Evolutionary conservation across 2,113 vertebrate genomes (phyloP), one percentile per base, ranked within the genome.

Genomic region (Jaculus jaculus): DNA sequence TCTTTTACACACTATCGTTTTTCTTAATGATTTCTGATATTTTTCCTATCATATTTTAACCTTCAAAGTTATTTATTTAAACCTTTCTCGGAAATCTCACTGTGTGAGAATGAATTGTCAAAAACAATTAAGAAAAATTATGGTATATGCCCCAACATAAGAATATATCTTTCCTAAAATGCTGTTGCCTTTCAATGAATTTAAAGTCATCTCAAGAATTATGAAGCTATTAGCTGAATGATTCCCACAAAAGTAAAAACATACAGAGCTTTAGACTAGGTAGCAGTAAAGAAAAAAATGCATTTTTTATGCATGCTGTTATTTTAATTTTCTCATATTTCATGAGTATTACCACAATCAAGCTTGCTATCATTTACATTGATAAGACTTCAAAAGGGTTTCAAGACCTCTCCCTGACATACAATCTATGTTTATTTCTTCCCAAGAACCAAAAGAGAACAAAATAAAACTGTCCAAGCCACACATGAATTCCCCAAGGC

Each of bases 61-160:
- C 94, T 96, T 95, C 15, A 26, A 96, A 82, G 82, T 84, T 97
- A 97, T 96, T 97, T 97, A 97, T 96, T 97, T 97, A 84, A 95
- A 78, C 37, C 26, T 83, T 98, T 98, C 93, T 98, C 0, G 0
- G 96, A 98, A 98, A 94, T 68, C 79, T 94, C 54, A 95, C 42
- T 93, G 1, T 60, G 90, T 92, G 13, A 87, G 23, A 97, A 47
- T 90, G 87, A 97, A 95, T 97, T 92, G 95, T 96, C 91, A 95
- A 95, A 86, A 98, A 97, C 97, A 97, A 98, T 97, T 95, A 97
- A 96, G 88, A 93, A 97, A 97, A 97, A 96, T 92, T 92, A 89
- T 69, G 63, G 90, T 87, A 79, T 94, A 96, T 96, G 72, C 21
- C 92, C 91, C 92, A 32, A 87, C 66, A 94, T 85, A 96, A 81